These are phyloP conservation scores for Grammomys dolichurus DNA, from an alignment of 2,113 vertebrate genomes.

Conservation along the genomic window DNA sequence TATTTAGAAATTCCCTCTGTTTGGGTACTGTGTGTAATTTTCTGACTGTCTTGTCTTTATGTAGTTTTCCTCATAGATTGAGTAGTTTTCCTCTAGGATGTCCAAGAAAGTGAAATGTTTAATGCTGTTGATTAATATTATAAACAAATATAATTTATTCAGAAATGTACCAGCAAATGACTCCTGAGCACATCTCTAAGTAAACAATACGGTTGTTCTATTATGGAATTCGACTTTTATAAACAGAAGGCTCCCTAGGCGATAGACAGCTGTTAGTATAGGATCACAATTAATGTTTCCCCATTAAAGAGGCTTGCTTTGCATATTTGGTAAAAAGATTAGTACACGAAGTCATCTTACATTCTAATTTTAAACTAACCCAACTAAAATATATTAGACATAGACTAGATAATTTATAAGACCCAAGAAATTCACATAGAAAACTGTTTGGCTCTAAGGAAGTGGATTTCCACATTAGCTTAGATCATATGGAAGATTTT, in stretches of 20 bases:
- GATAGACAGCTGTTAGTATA: slow-evolving; percentile 52
- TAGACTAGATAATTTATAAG: background rate
- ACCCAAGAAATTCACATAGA: background rate
- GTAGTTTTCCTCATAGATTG: slow-evolving; percentile 48
- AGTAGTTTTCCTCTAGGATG: slow-evolving; percentile 36
- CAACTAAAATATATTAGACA: slow-evolving; percentile 15
- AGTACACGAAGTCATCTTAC: slow-evolving; percentile 7
- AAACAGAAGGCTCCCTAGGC: slow-evolving; percentile 47
- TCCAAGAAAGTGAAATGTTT: slow-evolving; percentile 64
- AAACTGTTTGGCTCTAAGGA: background rate
- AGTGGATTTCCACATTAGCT: background rate
- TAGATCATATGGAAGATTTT: background rate
- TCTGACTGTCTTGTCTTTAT: slow-evolving; percentile 19
- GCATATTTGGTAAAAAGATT: slow-evolving; percentile 19
- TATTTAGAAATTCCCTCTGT: slow-evolving; percentile 65
- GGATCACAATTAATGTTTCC: slow-evolving; percentile 60
- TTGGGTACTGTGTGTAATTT: slow-evolving; percentile 57
- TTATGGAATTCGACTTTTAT: slow-evolving; percentile 66
- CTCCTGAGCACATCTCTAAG: slow-evolving; percentile 28
- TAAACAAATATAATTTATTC: slow-evolving; percentile 68
- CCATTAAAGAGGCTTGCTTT: slow-evolving; percentile 60
- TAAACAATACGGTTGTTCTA: slow-evolving; percentile 37
- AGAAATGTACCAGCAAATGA: slow-evolving; percentile 36
- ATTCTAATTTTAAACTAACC: slow-evolving; percentile 52
- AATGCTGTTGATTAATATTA: slow-evolving; percentile 56